Base-by-base conservation (phyloP, 2,888 invertebrate species). In the Oscheius myriophilus region DNA sequence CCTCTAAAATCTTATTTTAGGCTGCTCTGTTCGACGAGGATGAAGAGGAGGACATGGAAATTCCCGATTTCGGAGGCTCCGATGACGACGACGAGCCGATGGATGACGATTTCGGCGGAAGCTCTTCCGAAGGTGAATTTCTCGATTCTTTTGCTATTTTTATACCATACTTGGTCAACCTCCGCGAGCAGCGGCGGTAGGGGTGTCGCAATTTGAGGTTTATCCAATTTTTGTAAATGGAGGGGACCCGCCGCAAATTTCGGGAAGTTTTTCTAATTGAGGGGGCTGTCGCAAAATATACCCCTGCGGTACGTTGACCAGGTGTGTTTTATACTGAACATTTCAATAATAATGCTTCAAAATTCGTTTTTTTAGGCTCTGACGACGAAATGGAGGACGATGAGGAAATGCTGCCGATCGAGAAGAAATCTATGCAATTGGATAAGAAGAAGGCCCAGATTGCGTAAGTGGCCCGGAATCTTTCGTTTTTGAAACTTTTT, bases 371-470 rank as follows among this genome's bases (percentile, higher is more conserved):
- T 49, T 11, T 49, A 18, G 21, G n/a, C 3, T 18, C n/a, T 49
- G n/a, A 49, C 11, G 21, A 14, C 1, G 4, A 25, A 25, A 25
- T 21, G 25, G 53, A 65, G 18, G 67, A 63, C n/a, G 66, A 62
- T 43, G 57, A 67, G n/a, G 63, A 63, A 45, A 55, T 53, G 52
- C 63, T 55, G n/a, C 62, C 63, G 25, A 79, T 83, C 58, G 81
- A 81, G 65, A 77, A 74, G 53, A 72, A 77, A 49, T 77, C 78
- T 0, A 75, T 68, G 51, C 69, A 67, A 1, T 55, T 81, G 18
- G 81, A 81, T 18, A 73, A 72, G 54, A 49, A 70, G 55, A 68
- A 63, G 25, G 68, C 68, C n/a, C 26, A 54, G 46, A 63, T 68
- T 16, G 54, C 39, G 68, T 68, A 61, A 57, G 21, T 52, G 67